A percentile compares a stretch with the other conserved stretches of the same genome.
phyloP scores from a whole-genome alignment of 1,140 invertebrate species.

The Protaetia brevitarsis region DNA sequence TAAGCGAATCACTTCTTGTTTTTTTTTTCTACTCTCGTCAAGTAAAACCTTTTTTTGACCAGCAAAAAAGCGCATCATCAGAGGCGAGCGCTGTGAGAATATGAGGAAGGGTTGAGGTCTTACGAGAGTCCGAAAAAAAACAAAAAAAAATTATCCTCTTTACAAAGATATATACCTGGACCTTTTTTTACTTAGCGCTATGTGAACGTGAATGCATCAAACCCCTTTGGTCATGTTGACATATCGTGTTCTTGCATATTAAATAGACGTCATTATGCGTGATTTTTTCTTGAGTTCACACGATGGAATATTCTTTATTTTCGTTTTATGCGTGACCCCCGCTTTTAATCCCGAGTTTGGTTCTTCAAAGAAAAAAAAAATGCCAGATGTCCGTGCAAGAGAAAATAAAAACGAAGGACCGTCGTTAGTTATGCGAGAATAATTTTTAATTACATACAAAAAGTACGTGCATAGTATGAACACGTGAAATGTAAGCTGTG shows the following conservation, averaged over 20 bases:
- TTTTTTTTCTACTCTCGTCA: neutral
- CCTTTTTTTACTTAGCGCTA: conserved; percentile 41
- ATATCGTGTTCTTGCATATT: conserved; percentile 44
- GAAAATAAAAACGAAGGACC: too few relatives aligned
- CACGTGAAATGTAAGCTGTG: neutral
- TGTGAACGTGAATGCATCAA: conserved; percentile 34
- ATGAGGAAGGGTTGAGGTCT: conserved; percentile 32
- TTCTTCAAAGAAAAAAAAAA: neutral
- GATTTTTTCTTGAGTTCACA: conserved; percentile 42
- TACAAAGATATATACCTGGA: conserved; percentile 37
- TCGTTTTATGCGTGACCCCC: neutral
- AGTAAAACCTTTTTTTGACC: conserved; percentile 11
- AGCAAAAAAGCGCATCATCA: conserved; percentile 16
- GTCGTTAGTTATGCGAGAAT: too few relatives aligned
- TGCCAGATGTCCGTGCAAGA: neutral
- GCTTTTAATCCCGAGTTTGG: neutral
- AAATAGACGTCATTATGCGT: conserved; percentile 35
- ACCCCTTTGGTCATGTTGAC: conserved; percentile 38
- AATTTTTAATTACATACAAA: too few relatives aligned
- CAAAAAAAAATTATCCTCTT: conserved; percentile 31
- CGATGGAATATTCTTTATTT: conserved; percentile 9
- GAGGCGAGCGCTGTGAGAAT: conserved; percentile 35
- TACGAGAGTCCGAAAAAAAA: conserved; percentile 34
- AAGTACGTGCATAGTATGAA: neutral
- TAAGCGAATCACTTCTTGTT: neutral